These are phyloP conservation scores for Ophion obscuratus DNA, from an alignment of 2,888 invertebrate species.

Conservation along the genomic window DNA sequence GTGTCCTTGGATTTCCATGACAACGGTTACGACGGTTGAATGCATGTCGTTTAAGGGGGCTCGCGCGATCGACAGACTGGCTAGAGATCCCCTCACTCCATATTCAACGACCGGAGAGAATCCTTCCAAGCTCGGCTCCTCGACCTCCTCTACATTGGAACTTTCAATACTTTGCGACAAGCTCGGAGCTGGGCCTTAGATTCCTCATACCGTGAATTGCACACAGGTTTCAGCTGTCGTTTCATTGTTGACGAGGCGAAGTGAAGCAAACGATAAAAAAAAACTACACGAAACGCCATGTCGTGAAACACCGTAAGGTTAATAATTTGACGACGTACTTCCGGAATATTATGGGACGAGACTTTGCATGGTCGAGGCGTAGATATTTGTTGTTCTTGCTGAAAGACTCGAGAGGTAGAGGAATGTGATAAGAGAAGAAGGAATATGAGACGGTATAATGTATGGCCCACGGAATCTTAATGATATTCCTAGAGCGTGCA, in stretches of 20 bases:
- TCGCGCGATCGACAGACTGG: conserved; percentile 76
- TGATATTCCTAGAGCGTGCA: conserved; percentile 64
- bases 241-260: too few species aligned
- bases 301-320: too few species aligned
- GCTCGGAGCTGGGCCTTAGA: too few species aligned
- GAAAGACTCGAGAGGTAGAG: conserved; percentile 30
- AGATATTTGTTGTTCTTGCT: conserved; percentile 59
- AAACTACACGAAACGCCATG: too few species aligned
- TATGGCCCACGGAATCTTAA: conserved; percentile 55
- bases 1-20: conserved; percentile 74
- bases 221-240: too few species aligned
- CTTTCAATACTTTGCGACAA: too few species aligned
- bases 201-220: too few species aligned
- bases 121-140: conserved; percentile 65
- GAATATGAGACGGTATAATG: conserved; percentile 62
- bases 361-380: conserved; percentile 48
- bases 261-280: too few species aligned
- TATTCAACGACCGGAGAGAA: conserved; percentile 76
- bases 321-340: too few species aligned
- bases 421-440: conserved; percentile 55
- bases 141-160: conserved; percentile 23
- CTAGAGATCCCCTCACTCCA: conserved; percentile 72
- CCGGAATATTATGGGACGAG: too few species aligned
- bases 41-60: conserved; percentile 76
- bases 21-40: conserved; percentile 71